A percentile compares a stretch with the other conserved stretches of the same genome.
These are phyloP conservation scores for Drosophila sechellia DNA, from an alignment of 1,140 invertebrate genomes.

Conservation along the genomic window DNA sequence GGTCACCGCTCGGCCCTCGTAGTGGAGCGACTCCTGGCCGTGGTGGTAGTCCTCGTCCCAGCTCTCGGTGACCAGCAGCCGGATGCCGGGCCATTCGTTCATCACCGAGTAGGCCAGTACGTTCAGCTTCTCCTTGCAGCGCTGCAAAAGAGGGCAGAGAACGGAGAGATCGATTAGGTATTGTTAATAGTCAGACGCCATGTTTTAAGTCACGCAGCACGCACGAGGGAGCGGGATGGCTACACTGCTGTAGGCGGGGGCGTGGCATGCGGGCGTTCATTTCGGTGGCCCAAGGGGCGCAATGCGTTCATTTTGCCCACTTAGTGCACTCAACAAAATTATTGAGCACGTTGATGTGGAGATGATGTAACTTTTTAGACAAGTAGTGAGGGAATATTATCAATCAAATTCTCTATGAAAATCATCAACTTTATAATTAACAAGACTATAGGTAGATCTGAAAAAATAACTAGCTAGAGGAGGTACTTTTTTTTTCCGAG, in stretches of 20 bases:
- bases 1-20: conserved; percentile 97
- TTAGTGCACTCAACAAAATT: neutral
- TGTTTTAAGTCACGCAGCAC: conserved; percentile 63
- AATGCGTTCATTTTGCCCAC: conserved; percentile 56
- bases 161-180: conserved; percentile 55
- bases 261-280: conserved; percentile 75
- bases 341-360: neutral
- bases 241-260: conserved; percentile 45
- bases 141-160: conserved; percentile 86
- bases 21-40: conserved; percentile 93
- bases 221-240: conserved; percentile 27
- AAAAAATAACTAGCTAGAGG: neutral
- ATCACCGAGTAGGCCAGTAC: conserved; percentile 97
- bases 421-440: no score
- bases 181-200: conserved; percentile 59
- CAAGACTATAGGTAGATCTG: no score
- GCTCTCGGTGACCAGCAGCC: conserved; percentile 95
- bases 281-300: conserved; percentile 63
- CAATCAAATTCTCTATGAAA: no score
- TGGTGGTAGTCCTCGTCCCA: conserved; percentile 96
- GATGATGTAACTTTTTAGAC: neutral
- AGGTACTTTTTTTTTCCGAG: neutral
- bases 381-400: neutral
- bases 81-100: conserved; percentile 98
- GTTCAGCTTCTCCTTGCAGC: conserved; percentile 97